Base-by-base conservation (phyloP, 1,140 invertebrate species). In the Pachypeltis micranthus region DNA sequence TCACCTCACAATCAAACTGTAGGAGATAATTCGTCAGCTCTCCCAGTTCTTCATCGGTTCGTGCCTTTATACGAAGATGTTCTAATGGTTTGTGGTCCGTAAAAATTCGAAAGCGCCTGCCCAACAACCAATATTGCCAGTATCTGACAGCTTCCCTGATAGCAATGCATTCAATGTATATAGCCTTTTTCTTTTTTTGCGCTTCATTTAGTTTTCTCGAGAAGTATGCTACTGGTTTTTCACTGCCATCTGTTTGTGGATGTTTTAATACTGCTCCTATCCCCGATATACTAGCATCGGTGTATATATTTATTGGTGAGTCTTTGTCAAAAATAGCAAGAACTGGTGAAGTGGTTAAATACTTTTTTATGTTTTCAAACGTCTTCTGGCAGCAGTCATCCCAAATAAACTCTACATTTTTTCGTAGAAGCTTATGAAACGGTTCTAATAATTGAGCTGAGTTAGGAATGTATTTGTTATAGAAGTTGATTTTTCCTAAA, bases 401-500 rank as follows among this genome's bases (percentile, higher is more conserved):
- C 72, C 72, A 72, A 0, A 29, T 63, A 70, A 72, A 73, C 39
- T 62, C 65, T 68, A 29, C 27, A 19, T 63, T 65, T 66, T 73
- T 73, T 65, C 70, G 70, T 27, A 74, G 62, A 39, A 71, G 61
- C 62, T 70, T 72, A 64, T 70, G 68, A 47, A 73, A 58, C 59
- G 70, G 71, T 2, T 70, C 65, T 31, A 72, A 54, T 12, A 68
- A 70, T 51, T 67, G 68, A 67, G 72, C 64, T 65, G 24, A 69
- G 44, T 72, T 68, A 63, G 68, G 69, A 64, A 73, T 64, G 63
- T 68, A 73, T 66, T 72, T 65, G 64, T 70, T 61, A 51, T 74
- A 68, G 63, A 71, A 72, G 34, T 72, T 72, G 16, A 72, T 69
- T 72, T 72, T 72, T 1, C 69, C 69, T 7, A 74, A 57, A 67